Conservation (phyloP, 2,888 invertebrate species). For the Torymus texanus region DNA sequence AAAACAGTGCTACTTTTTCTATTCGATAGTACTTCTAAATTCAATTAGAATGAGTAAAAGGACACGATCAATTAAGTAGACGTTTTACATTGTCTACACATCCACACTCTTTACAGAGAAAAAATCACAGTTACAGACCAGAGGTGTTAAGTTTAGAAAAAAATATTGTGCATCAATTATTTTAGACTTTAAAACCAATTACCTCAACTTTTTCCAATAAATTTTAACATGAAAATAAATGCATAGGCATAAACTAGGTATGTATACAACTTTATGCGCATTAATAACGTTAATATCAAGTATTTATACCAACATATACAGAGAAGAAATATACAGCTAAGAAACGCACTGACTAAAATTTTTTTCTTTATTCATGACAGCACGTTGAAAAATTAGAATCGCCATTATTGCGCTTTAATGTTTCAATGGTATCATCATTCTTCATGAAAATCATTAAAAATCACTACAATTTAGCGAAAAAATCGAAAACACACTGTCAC, state of each 20-base stretch:
- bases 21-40: constrained; percentile 18
- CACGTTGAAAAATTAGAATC: constrained; percentile 31
- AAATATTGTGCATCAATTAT: constrained; percentile 25
- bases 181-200: constrained; percentile 22
- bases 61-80: constrained; percentile 26
- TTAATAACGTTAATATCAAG: constrained; percentile 59
- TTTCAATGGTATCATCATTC: constrained; percentile 30
- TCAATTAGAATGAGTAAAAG: constrained; percentile 14
- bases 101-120: constrained; percentile 28
- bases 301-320: constrained; percentile 60
- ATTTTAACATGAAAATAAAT: constrained; percentile 51
- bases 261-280: constrained; percentile 47
- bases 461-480: constrained; percentile 9
- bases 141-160: constrained; percentile 42
- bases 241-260: constrained; percentile 51
- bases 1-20: constrained; percentile 26
- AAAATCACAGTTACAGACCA: constrained; percentile 54
- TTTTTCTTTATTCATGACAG: constrained; percentile 28
- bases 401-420: constrained; percentile 1
- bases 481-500: constrained; percentile 26
- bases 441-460: constrained; percentile 33
- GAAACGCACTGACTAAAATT: constrained; percentile 50
- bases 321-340: constrained; percentile 59
- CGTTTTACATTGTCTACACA: constrained; percentile 42
- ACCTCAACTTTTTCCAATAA: constrained; percentile 33